phyloP scores from a whole-genome alignment of 2,888 invertebrate species.

The Quadroppia sp. region DNA sequence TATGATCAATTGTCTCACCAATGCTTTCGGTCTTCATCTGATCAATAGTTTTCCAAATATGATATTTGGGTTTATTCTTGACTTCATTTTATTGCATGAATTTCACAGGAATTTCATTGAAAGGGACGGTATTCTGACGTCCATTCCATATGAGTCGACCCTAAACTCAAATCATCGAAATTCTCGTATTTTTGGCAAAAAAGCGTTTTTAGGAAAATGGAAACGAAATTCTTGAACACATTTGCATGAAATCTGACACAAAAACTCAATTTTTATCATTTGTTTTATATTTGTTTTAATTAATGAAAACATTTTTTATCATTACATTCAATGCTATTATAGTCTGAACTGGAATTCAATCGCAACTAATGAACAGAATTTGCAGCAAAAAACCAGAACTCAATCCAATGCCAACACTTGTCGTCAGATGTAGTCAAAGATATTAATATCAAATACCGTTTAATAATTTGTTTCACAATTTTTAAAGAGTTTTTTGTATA shows the following conservation, averaged over 20 bases:
- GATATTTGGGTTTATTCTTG: not conserved
- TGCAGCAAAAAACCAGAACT: slow-evolving; percentile 11
- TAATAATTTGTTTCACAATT: not conserved
- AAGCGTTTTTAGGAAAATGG: slow-evolving; percentile 32
- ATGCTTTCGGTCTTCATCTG: slow-evolving; percentile 12
- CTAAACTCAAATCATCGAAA: slow-evolving; percentile 26
- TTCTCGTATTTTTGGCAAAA: slow-evolving; percentile 29
- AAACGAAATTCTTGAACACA: slow-evolving; percentile 15
- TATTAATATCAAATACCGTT: not conserved
- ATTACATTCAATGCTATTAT: not conserved
- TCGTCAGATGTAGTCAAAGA: slow-evolving; percentile 23
- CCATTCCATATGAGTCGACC: slow-evolving; percentile 1
- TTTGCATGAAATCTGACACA: not conserved
- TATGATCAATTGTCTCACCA: not conserved
- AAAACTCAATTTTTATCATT: not conserved
- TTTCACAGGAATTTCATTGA: slow-evolving; percentile 18
- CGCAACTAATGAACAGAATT: not conserved
- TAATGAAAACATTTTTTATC: not conserved
- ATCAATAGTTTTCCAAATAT: not conserved
- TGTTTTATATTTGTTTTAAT: too few species aligned
- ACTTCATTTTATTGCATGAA: slow-evolving; percentile 28
- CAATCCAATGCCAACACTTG: slow-evolving; percentile 11
- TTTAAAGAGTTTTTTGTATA: not conserved
- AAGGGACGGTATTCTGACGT: not conserved
- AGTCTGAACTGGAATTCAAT: slow-evolving; percentile 28